Evolutionary conservation across 2,113 vertebrate species (phyloP).

Genomic region (Takifugu flavidus): DNA sequence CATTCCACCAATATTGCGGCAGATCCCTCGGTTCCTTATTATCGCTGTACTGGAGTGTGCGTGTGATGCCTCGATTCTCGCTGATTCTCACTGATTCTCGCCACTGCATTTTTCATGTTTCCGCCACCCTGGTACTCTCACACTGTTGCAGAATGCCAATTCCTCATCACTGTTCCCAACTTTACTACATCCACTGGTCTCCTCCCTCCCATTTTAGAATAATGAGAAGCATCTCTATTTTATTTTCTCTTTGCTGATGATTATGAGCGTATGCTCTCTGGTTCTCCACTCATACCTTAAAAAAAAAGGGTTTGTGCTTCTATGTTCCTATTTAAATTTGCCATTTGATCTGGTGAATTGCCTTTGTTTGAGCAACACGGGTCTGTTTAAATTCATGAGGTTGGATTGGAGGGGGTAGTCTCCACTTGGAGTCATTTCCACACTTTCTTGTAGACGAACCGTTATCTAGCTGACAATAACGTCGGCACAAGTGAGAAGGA

Average conservation of each 20-base stretch:
- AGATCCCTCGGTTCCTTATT: constrained; percentile 32
- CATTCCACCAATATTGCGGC: constrained; percentile 8
- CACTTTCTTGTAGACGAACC: constrained; percentile 30
- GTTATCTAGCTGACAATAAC: constrained; percentile 14
- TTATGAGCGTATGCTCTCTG: neutral
- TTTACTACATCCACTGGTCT: constrained; percentile 19
- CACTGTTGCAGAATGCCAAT: constrained; percentile 32
- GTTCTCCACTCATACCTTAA: constrained; percentile 22
- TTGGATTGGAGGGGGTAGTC: constrained; percentile 33
- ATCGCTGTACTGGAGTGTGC: constrained; percentile 16
- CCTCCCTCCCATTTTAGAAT: constrained; percentile 21
- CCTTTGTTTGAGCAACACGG: constrained; percentile 61
- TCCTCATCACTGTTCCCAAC: constrained; percentile 33
- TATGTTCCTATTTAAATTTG: constrained; percentile 48
- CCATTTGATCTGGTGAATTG: constrained; percentile 52
- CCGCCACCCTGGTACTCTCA: neutral
- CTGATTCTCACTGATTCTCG: constrained; percentile 5
- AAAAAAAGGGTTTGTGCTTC: constrained; percentile 5
- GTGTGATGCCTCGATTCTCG: constrained; percentile 5
- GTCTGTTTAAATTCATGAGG: constrained; percentile 70
- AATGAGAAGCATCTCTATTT: constrained; percentile 27
- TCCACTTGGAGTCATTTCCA: constrained; percentile 60
- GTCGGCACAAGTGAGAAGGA: neutral
- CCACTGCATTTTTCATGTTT: constrained; percentile 14
- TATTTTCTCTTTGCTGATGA: neutral